A percentile compares a stretch with the other conserved stretches of the same genome.
These are phyloP conservation scores for Pelecanus crispus DNA, from an alignment of 2,113 vertebrate genomes.

Conservation along the genomic window DNA sequence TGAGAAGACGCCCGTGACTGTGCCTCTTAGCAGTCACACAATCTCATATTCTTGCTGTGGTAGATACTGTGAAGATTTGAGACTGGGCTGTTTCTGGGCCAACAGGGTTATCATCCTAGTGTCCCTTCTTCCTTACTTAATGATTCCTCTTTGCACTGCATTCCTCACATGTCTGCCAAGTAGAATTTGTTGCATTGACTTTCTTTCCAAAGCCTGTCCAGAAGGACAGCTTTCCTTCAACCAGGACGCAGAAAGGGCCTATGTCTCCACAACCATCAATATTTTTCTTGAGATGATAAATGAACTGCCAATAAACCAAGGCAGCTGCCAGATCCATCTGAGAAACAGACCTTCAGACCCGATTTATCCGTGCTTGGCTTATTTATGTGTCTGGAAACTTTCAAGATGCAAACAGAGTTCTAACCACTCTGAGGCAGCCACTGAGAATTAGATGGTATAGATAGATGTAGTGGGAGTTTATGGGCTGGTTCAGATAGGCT, in stretches of 20 bases:
- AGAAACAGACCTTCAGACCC: conserved; percentile 63
- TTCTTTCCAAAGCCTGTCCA: conserved; percentile 55
- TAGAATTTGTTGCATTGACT: conserved; percentile 48
- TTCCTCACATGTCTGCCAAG: conserved; percentile 11
- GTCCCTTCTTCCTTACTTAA: conserved; percentile 2
- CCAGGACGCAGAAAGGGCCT: conserved; percentile 39
- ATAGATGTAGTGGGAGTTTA: not conserved
- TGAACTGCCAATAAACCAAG: conserved; percentile 75
- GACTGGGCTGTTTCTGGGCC: not conserved
- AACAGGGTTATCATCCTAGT: not conserved
- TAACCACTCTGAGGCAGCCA: not conserved
- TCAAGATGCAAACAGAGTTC: conserved; percentile 14
- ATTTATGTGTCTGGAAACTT: conserved; percentile 66
- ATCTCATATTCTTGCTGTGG: not conserved
- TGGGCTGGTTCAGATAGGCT: not conserved
- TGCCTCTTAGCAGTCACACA: not conserved
- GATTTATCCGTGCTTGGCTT: conserved; percentile 58
- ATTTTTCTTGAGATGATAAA: conserved; percentile 80
- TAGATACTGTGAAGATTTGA: not conserved
- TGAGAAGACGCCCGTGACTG: not conserved
- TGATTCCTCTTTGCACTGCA: not conserved
- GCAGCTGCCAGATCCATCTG: conserved; percentile 73
- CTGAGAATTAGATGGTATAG: not conserved
- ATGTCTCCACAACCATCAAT: conserved; percentile 69
- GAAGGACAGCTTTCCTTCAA: conserved; percentile 65